A percentile compares a stretch with the other conserved stretches of the same genome.
Evolutionary conservation across 2,113 vertebrate genomes (phyloP).

Genomic region (Ramphastos sulfuratus): DNA sequence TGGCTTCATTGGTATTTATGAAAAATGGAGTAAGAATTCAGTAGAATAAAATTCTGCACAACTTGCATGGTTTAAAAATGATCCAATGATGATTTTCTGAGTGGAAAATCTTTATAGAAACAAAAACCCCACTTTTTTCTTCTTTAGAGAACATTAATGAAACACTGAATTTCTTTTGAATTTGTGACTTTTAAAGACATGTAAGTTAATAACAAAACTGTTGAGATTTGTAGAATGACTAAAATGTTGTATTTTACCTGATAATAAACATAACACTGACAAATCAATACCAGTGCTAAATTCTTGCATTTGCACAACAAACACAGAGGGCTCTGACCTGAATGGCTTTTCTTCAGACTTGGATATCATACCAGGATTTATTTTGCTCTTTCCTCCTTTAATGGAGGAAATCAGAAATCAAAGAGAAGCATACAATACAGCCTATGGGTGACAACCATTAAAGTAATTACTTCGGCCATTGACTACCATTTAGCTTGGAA

Average conservation of each 20-base stretch:
- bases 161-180: too few relatives aligned
- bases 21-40: background rate
- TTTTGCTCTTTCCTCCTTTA: background rate
- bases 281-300: background rate
- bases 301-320: background rate
- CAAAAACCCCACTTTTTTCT: background rate
- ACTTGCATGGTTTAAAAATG: background rate
- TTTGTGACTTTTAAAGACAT: background rate
- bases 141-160: background rate
- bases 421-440: background rate
- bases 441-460: background rate
- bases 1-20: background rate
- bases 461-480: conserved; percentile 48
- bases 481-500: conserved; percentile 59
- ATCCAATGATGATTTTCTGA: background rate
- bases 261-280: background rate
- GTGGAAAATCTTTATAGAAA: background rate
- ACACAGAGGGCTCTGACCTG: background rate
- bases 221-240: background rate
- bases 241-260: background rate
- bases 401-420: background rate
- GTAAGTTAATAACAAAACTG: background rate
- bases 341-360: background rate
- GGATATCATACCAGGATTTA: background rate
- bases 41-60: background rate